Evolutionary conservation across 2,797 vertebrate species (phyloP), one percentile per base, ranked within the genome.

Genomic region (Salarias fasciatus): DNA sequence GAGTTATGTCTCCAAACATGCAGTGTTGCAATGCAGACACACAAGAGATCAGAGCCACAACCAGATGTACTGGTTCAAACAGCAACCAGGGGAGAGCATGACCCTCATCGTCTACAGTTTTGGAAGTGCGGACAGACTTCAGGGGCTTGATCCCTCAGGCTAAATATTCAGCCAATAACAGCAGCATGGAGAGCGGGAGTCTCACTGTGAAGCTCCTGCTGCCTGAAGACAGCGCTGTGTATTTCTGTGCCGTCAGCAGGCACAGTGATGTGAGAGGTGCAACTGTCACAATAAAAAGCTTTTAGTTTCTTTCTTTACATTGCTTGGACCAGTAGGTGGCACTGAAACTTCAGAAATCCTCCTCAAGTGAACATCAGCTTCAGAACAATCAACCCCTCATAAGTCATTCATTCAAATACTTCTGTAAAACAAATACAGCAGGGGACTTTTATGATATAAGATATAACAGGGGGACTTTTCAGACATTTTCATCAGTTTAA

Each of bases 291-390:
- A 48, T 60, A 72, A 71, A n/a, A 67, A 83, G 75, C 3, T 11
- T 0, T 2, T 63, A n/a, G n/a, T n/a, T n/a, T n/a, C n/a, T 2
- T 28, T 31, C 53, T n/a, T n/a, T n/a, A n/a, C n/a, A n/a, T n/a
- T n/a, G n/a, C n/a, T n/a, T n/a, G n/a, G n/a, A n/a, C 65, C 87
- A 72, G 57, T 47, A 84, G 80, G 73, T 73, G 85, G 81, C 12
- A 52, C 63, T 78, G 33, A 2, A 45, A 50, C 24, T 65, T 24
- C 48, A 85, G 43, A 62, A 57, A 82, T 44, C 9, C 24, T 29
- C 28, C 11, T n/a, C n/a, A n/a, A n/a, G n/a, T n/a, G n/a, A n/a
- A n/a, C n/a, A n/a, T n/a, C n/a, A n/a, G n/a, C n/a, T n/a, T n/a
- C n/a, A n/a, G n/a, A n/a, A n/a, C n/a, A n/a, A n/a, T n/a, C n/a